Conservation (phyloP, 2,888 invertebrate species). For the Electrophaes corylata region DNA sequence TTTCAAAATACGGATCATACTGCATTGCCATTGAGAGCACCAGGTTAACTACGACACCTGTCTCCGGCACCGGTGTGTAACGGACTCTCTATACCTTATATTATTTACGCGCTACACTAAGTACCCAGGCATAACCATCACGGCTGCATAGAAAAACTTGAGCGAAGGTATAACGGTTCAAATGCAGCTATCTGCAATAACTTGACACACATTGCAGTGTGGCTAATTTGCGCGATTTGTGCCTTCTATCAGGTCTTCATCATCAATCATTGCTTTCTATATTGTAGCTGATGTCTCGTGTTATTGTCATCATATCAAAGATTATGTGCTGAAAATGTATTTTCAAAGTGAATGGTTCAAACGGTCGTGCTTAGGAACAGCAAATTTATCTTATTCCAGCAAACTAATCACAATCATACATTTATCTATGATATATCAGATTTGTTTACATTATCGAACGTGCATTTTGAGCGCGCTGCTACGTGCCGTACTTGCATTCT, state of each 20-base stretch:
- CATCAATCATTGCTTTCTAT: slow-evolving; percentile 41
- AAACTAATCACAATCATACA: slow-evolving; percentile 27
- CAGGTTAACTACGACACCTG: slow-evolving; percentile 48
- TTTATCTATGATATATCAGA: slow-evolving; percentile 32
- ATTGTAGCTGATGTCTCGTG: slow-evolving; percentile 15
- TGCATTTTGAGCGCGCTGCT: slow-evolving; percentile 29
- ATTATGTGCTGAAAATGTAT: slow-evolving; percentile 1
- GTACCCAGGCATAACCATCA: slow-evolving; percentile 48
- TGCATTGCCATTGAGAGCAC: slow-evolving; percentile 27
- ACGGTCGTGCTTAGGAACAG: slow-evolving; percentile 33
- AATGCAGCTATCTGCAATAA: slow-evolving; percentile 52
- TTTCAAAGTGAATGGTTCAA: background rate
- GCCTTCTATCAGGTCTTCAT: slow-evolving; percentile 31
- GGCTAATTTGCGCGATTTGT: slow-evolving; percentile 47
- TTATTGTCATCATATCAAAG: slow-evolving; percentile 14
- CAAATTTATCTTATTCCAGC: slow-evolving; percentile 34
- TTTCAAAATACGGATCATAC: slow-evolving; percentile 26
- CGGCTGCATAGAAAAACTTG: slow-evolving; percentile 70
- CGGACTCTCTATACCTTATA: slow-evolving; percentile 51
- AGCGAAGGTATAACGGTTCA: slow-evolving; percentile 59
- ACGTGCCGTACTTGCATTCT: slow-evolving; percentile 25
- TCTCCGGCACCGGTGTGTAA: slow-evolving; percentile 64
- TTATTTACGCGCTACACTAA: slow-evolving; percentile 19
- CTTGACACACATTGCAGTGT: slow-evolving; percentile 53
- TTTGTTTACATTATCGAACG: slow-evolving; percentile 40